Evolutionary conservation across 2,797 vertebrate genomes (phyloP).

Genomic region (Apogon hyalosoma): DNA sequence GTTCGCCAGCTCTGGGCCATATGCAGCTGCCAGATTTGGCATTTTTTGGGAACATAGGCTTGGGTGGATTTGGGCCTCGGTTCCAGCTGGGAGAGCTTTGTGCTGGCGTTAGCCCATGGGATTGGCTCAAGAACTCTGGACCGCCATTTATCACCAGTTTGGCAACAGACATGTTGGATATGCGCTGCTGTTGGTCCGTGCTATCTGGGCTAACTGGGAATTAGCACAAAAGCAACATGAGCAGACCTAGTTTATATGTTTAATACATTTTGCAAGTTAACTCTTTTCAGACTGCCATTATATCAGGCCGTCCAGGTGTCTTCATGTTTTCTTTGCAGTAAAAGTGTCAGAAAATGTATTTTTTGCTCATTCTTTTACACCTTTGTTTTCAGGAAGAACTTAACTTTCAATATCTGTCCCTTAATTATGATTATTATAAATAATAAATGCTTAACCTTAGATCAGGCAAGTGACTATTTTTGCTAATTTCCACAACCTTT

Average conservation of each 20-base stretch:
- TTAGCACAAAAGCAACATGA: slow-evolving; percentile 5
- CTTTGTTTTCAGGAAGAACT: too few species aligned
- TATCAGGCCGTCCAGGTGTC: too few species aligned
- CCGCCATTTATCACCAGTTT: slow-evolving; percentile 1
- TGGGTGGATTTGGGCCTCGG: background rate
- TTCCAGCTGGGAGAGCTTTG: slow-evolving; percentile 5
- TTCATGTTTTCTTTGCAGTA: too few species aligned
- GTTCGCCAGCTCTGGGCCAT: background rate
- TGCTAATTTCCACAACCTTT: too few species aligned
- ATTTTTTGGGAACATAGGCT: background rate
- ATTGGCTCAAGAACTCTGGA: background rate
- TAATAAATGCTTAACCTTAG: too few species aligned
- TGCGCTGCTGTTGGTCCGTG: background rate
- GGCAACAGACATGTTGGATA: background rate
- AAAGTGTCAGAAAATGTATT: too few species aligned
- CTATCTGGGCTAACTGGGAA: background rate
- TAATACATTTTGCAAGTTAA: too few species aligned
- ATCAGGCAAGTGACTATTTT: too few species aligned
- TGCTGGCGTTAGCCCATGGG: background rate
- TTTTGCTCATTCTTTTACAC: too few species aligned
- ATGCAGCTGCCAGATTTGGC: background rate
- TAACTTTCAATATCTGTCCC: too few species aligned
- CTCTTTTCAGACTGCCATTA: too few species aligned
- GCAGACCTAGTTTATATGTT: background rate
- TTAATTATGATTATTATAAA: too few species aligned